These are phyloP conservation scores for Rhabditoides inermis DNA, from an alignment of 2,888 invertebrate genomes.

Conservation along the genomic window DNA sequence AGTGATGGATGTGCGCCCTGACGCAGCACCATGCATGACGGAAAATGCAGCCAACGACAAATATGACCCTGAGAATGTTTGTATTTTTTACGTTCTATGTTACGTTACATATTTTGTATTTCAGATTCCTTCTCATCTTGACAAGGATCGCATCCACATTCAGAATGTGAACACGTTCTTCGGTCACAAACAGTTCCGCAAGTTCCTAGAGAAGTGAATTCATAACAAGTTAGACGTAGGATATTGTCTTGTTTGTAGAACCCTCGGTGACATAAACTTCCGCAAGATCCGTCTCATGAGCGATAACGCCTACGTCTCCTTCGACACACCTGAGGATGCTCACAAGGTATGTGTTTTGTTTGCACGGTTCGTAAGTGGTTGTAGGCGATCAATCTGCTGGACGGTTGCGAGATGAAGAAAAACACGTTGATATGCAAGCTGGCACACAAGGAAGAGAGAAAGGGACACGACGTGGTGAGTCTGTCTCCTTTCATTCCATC, in stretches of 20 bases:
- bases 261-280: conserved; percentile 15
- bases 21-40: too few species aligned
- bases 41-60: too few species aligned
- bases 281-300: conserved; percentile 27
- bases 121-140: too few species aligned
- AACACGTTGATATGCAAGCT: conserved; percentile 9
- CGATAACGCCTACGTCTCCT: conserved; percentile 32
- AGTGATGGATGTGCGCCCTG: too few species aligned
- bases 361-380: too few species aligned
- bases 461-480: too few species aligned
- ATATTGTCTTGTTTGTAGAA: conserved; percentile 14
- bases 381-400: too few species aligned
- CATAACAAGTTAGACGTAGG: not conserved
- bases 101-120: too few species aligned
- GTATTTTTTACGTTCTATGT: too few species aligned
- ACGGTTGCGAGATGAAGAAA: conserved; percentile 20
- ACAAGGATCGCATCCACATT: conserved; percentile 31
- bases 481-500: too few species aligned
- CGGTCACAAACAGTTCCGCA: conserved; percentile 34
- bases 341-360: conserved; percentile 23
- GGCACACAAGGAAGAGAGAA: conserved; percentile 17
- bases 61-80: too few species aligned
- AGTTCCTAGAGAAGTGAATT: conserved; percentile 37
- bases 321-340: conserved; percentile 23
- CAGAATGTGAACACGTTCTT: conserved; percentile 32